Conservation (phyloP, 2,888 invertebrate species). For the Folsomia candida region DNA sequence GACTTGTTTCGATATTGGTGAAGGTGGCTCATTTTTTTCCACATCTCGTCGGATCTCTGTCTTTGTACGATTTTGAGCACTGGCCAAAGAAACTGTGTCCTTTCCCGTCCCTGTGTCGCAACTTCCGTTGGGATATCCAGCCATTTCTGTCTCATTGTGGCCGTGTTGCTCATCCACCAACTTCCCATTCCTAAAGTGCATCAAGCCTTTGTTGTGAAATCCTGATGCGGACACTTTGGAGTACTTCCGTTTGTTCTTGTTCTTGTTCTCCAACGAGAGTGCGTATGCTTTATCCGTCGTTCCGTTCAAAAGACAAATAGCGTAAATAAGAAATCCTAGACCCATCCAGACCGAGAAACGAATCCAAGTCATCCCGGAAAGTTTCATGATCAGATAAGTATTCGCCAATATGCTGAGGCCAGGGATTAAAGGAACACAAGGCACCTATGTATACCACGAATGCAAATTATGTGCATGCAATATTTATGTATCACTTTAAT, state of each 20-base stretch:
- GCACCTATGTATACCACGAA: constrained; percentile 56
- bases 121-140: background rate
- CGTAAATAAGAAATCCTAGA: constrained; percentile 44
- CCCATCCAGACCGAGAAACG: constrained; percentile 58
- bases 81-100: too few relatives aligned
- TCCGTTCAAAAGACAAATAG: constrained; percentile 40
- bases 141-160: background rate
- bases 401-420: constrained; percentile 56
- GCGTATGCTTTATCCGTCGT: constrained; percentile 40
- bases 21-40: background rate
- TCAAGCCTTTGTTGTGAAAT: constrained; percentile 26
- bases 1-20: background rate
- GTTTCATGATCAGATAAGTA: constrained; percentile 57
- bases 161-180: background rate
- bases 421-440: constrained; percentile 57
- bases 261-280: constrained; percentile 11
- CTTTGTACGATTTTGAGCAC: too few relatives aligned
- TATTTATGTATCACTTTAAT: background rate
- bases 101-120: too few relatives aligned
- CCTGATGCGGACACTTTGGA: constrained; percentile 39
- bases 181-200: background rate
- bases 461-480: too few relatives aligned
- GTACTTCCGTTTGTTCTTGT: constrained; percentile 29
- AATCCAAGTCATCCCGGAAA: constrained; percentile 57
- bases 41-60: too few relatives aligned